A percentile compares a stretch with the other conserved stretches of the same genome.
Evolutionary conservation across 2,888 invertebrate genomes (phyloP).

Genomic region (Campoplex capitator): DNA sequence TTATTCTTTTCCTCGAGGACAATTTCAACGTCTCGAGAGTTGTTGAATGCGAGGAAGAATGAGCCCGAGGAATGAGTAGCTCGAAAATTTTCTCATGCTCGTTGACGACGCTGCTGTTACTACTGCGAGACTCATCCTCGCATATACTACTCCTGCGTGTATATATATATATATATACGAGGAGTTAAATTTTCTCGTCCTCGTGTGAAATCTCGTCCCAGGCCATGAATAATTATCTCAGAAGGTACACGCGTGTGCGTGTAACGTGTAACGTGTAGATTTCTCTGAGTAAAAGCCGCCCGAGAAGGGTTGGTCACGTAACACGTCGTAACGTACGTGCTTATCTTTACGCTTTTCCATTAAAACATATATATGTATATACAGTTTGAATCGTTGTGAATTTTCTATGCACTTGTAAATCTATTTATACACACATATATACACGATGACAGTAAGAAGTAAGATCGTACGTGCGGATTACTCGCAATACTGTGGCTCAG

Average conservation of each 20-base stretch:
- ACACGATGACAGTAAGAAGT: conserved; percentile 57
- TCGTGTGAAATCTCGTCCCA: conserved; percentile 62
- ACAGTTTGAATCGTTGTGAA: conserved; percentile 11
- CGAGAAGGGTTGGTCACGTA: conserved; percentile 54
- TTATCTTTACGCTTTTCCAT: conserved; percentile 60
- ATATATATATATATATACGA: neutral
- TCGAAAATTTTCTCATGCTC: neutral
- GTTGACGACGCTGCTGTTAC: neutral
- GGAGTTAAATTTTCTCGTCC: conserved; percentile 37
- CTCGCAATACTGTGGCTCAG: conserved; percentile 26
- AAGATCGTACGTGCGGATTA: conserved; percentile 65
- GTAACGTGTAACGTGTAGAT: neutral
- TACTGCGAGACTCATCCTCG: neutral
- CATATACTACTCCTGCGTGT: too few relatives aligned
- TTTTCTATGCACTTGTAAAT: conserved; percentile 19
- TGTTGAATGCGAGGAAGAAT: neutral
- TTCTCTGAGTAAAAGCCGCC: conserved; percentile 1
- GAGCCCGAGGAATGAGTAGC: neutral
- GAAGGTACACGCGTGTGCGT: neutral
- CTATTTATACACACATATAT: neutral
- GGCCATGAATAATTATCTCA: conserved; percentile 66
- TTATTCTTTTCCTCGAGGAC: neutral
- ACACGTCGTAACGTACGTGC: conserved; percentile 66
- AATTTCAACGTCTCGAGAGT: neutral
- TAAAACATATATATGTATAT: conserved; percentile 3